Percentiles rank a stretch among this genome's conserved stretches.
Conservation (phyloP, 1,140 invertebrate species). For the Calliphora vicina region DNA sequence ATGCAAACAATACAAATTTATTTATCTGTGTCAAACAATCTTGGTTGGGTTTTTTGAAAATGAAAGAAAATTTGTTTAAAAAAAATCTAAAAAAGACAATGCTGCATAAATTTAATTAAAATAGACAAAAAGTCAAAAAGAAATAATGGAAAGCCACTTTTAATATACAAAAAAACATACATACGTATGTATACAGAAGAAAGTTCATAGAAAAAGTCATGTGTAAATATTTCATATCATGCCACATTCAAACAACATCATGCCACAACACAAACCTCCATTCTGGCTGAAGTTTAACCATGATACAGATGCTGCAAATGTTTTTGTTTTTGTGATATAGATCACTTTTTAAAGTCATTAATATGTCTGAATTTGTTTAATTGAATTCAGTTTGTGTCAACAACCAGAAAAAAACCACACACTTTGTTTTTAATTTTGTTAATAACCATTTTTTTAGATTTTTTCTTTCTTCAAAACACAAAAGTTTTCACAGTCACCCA, state of each 20-base stretch:
- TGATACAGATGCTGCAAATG: background rate
- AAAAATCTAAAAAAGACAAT: background rate
- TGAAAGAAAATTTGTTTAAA: background rate
- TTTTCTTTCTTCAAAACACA: background rate
- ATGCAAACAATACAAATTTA: background rate
- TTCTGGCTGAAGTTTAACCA: background rate
- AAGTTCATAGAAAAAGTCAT: background rate
- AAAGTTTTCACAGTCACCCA: conserved; percentile 6
- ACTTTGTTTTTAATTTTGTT: background rate
- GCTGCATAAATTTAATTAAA: conserved; percentile 4
- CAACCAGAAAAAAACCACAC: background rate
- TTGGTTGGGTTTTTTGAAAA: background rate
- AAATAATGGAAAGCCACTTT: background rate
- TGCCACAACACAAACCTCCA: background rate
- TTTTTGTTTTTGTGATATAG: background rate
- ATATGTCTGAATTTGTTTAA: background rate
- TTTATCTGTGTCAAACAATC: background rate
- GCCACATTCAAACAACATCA: background rate
- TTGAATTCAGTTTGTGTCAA: background rate
- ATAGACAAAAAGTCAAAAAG: background rate
- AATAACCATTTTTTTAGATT: background rate
- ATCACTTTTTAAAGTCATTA: background rate
- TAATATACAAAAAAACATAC: no score
- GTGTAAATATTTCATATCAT: background rate
- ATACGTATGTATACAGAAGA: no score